These are phyloP conservation scores for Drosophila takahashii DNA, from an alignment of 1,140 invertebrate species.

Conservation along the genomic window DNA sequence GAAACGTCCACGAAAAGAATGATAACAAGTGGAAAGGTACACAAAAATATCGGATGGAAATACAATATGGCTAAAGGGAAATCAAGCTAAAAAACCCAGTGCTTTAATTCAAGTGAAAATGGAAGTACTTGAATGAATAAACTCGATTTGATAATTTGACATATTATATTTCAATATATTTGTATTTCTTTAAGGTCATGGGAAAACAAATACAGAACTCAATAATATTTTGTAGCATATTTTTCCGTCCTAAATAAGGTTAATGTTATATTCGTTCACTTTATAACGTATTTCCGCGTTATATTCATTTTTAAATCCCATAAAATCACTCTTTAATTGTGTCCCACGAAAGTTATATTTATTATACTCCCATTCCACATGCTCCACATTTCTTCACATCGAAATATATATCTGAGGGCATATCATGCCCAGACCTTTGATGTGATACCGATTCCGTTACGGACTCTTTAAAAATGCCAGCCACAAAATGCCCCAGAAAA, in stretches of 20 bases:
- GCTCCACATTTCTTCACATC: slow-evolving; percentile 3
- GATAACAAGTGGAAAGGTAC: slow-evolving; percentile 25
- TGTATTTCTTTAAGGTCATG: neutral
- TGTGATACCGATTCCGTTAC: slow-evolving; percentile 44
- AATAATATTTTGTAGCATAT: neutral
- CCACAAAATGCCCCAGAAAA: slow-evolving; percentile 58
- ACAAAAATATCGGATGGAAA: slow-evolving; percentile 27
- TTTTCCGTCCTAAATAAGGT: neutral
- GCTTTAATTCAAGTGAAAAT: slow-evolving; percentile 24
- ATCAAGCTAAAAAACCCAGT: slow-evolving; percentile 21
- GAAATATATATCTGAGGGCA: slow-evolving; percentile 2
- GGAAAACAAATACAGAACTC: neutral
- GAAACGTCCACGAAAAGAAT: slow-evolving; percentile 34
- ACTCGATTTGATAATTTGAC: neutral
- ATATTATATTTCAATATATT: neutral
- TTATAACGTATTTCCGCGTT: too few relatives aligned
- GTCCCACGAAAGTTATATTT: neutral
- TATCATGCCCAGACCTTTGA: slow-evolving; percentile 42
- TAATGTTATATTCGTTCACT: too few relatives aligned
- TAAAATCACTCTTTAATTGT: neutral
- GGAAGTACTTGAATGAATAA: slow-evolving; percentile 10
- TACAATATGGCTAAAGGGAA: slow-evolving; percentile 25
- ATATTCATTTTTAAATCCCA: neutral
- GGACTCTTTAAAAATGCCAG: slow-evolving; percentile 44
- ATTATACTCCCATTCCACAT: neutral